Evolutionary conservation across 2,113 vertebrate species (phyloP), one percentile per base, ranked within the genome.

Genomic region (Myxocyprinus asiaticus): DNA sequence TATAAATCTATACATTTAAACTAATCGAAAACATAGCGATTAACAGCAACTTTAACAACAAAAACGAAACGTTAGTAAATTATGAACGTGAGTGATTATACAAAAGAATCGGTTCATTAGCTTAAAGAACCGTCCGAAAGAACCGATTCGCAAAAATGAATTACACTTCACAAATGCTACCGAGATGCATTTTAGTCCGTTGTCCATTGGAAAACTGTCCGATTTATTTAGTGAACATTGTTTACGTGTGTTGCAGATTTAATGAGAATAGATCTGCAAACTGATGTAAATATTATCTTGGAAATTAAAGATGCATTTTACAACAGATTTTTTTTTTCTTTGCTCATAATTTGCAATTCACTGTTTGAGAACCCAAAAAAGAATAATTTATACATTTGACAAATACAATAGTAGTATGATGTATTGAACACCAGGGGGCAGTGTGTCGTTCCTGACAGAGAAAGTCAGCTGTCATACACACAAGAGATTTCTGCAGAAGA

Each of bases 361-460:
- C 14, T 58, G n/a, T 58, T 15, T 6, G 5, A 58, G 55, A 58
- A n/a, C 14, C 14, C 12, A 56, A 56, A 11, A 58, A 58, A 58
- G 6, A 48, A 9, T 48, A 4, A 48, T 48, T 48, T 7, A 6
- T 7, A 48, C 47, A 67, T n/a, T 6, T n/a, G 4, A n/a, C 22
- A 33, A 33, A 33, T 33, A 33, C 22, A 33, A 33, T 33, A 48
- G 15, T 67, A 50, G 45, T 67, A 47, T 22, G n/a, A 11, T 50
- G 47, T 55, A 55, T 43, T 70, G 48, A 55, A 17, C 67, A 70
- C 17, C 50, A 43, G 67, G 12, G 50, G 67, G 53, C 67, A n/a
- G 50, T 42, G 22, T 43, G 42, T 55, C 4, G 33, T 14, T 69
- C 33, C 4, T 42, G 50, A 55, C 17, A 53, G 67, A 69, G 0